A percentile compares a stretch with the other conserved stretches of the same genome.
Conservation (phyloP, 2,113 vertebrate species). For the Craseonycteris thonglongyai region DNA sequence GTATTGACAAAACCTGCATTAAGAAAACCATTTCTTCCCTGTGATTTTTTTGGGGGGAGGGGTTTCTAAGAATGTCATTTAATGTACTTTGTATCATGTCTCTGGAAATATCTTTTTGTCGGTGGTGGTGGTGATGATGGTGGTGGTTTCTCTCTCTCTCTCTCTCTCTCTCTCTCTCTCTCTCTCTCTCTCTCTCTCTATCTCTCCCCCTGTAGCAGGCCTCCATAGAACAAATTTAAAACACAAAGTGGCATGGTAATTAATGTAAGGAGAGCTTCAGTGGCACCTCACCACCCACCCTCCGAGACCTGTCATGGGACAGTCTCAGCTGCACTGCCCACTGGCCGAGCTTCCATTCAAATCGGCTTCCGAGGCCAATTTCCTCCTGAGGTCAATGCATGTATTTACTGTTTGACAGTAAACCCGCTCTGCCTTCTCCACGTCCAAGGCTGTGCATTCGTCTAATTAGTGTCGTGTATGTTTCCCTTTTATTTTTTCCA, state of each 20-base stretch:
- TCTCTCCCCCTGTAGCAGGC: constrained; percentile 76
- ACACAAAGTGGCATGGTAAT: constrained; percentile 78
- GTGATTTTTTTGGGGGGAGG: constrained; percentile 37
- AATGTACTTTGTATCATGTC: constrained; percentile 77
- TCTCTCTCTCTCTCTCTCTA: neutral
- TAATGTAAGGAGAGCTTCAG: constrained; percentile 83
- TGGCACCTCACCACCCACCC: constrained; percentile 76
- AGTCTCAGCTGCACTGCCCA: constrained; percentile 75
- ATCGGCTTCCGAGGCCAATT: constrained; percentile 77
- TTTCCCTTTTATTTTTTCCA: constrained; percentile 84
- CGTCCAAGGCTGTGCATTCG: constrained; percentile 83
- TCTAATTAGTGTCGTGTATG: constrained; percentile 81
- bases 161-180: neutral
- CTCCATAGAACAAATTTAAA: constrained; percentile 81
- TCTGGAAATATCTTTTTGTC: constrained; percentile 75
- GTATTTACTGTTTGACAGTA: constrained; percentile 81
- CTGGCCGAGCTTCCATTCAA: constrained; percentile 76
- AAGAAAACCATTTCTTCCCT: constrained; percentile 66
- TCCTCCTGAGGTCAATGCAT: constrained; percentile 84
- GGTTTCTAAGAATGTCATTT: constrained; percentile 74
- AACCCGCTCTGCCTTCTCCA: constrained; percentile 79
- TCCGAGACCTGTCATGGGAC: constrained; percentile 70
- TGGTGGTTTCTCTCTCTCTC: neutral
- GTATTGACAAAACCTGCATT: constrained; percentile 74
- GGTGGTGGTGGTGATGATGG: neutral